phyloP scores from a whole-genome alignment of 2,888 invertebrate genomes.

The Gymnosoma rotundatum region DNA sequence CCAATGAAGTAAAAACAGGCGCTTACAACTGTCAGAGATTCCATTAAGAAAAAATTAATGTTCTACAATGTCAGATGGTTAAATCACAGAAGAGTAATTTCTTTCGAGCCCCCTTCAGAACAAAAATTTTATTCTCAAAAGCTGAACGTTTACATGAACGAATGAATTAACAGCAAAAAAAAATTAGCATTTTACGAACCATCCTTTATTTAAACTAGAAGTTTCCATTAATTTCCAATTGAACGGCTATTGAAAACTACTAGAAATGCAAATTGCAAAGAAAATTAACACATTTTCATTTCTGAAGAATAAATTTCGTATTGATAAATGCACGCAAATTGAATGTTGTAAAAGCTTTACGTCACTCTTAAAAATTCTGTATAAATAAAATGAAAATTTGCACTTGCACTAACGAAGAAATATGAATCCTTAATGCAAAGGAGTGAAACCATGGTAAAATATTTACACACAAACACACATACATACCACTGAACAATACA shows the following conservation, averaged over 20 bases:
- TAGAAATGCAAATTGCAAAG: slow-evolving; percentile 14
- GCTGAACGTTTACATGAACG: no score
- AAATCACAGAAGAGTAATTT: no score
- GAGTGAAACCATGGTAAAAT: background rate
- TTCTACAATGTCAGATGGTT: no score
- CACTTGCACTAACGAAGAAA: background rate
- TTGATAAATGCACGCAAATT: slow-evolving; percentile 37
- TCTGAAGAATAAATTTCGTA: slow-evolving; percentile 12
- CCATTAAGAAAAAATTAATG: no score
- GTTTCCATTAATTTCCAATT: slow-evolving; percentile 2
- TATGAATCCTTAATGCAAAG: background rate
- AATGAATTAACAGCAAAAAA: background rate
- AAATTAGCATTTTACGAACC: background rate
- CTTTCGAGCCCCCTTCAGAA: no score
- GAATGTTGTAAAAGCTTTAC: slow-evolving; percentile 36
- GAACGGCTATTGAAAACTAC: background rate
- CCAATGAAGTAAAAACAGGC: no score
- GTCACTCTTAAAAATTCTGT: slow-evolving; percentile 27
- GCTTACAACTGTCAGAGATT: no score
- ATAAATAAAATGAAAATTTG: slow-evolving; percentile 15
- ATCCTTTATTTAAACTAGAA: background rate
- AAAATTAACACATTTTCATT: background rate
- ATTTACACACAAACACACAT: background rate
- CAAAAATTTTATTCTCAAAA: no score
- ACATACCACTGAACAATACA: background rate